phyloP scores from a whole-genome alignment of 92 coral and sea anemone genomes.

The Phymanthus crucifer region DNA sequence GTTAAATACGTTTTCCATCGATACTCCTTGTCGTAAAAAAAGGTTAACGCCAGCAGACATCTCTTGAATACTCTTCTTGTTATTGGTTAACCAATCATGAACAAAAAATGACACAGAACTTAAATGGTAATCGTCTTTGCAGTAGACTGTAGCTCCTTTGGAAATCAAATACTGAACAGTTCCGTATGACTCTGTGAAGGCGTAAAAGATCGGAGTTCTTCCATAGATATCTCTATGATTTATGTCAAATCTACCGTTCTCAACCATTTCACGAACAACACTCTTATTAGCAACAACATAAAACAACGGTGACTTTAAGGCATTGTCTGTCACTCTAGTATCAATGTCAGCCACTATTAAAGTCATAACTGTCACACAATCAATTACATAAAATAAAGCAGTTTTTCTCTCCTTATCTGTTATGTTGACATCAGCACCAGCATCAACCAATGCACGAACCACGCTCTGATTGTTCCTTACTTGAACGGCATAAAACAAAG shows the following conservation, averaged over 20 bases:
- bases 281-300: neutral
- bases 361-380: neutral
- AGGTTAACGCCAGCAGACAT: neutral
- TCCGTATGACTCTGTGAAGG: neutral
- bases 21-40: neutral
- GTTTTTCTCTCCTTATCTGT: neutral
- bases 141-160: neutral
- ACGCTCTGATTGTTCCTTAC: neutral
- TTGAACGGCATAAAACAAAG: neutral
- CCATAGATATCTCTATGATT: neutral
- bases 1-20: neutral
- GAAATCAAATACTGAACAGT: neutral
- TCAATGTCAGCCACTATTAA: too few species aligned
- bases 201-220: neutral
- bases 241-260: neutral
- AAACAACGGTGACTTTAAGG: neutral
- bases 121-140: neutral
- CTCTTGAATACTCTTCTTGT: neutral
- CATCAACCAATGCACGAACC: neutral
- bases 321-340: too few species aligned
- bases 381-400: conserved; percentile 4
- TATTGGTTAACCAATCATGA: neutral
- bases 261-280: neutral
- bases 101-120: neutral
- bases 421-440: conserved; percentile 8